A percentile compares a stretch with the other conserved stretches of the same genome.
Conservation (phyloP, 53 echinoderm and acorn worm species). For the Mesocentrotus franciscanus region DNA sequence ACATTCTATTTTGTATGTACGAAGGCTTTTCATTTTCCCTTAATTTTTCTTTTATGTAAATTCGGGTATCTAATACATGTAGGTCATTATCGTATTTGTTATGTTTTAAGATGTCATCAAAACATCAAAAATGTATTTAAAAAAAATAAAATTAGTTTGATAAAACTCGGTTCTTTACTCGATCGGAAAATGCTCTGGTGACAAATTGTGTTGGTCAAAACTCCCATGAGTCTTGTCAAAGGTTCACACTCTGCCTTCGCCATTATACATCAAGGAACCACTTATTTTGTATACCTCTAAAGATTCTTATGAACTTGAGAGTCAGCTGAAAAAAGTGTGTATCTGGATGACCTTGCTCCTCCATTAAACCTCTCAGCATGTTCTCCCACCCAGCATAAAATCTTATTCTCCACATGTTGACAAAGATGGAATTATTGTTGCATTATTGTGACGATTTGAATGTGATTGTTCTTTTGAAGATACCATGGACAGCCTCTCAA, state of each 20-base stretch:
- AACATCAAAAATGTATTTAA: no score
- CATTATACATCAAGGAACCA: no score
- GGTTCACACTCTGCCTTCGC: neutral
- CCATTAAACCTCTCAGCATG: constrained; percentile 21
- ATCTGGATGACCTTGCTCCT: constrained; percentile 4
- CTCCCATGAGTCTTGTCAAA: neutral
- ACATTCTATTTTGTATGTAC: no score
- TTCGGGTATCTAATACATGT: no score
- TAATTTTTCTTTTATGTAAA: no score
- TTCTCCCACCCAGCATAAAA: neutral
- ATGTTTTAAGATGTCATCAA: no score
- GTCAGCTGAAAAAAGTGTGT: neutral
- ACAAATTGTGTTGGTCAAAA: neutral
- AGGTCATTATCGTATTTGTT: no score
- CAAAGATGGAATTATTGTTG: constrained; percentile 31
- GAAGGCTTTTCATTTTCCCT: no score
- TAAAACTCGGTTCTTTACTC: no score
- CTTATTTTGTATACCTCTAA: neutral
- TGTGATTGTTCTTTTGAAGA: neutral
- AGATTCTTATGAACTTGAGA: neutral
- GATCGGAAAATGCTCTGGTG: neutral
- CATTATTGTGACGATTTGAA: constrained; percentile 10
- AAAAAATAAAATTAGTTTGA: no score
- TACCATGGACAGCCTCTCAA: neutral
- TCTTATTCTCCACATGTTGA: neutral